Conservation (phyloP, 2,797 vertebrate species). For the Petrocephalus sullivani region DNA sequence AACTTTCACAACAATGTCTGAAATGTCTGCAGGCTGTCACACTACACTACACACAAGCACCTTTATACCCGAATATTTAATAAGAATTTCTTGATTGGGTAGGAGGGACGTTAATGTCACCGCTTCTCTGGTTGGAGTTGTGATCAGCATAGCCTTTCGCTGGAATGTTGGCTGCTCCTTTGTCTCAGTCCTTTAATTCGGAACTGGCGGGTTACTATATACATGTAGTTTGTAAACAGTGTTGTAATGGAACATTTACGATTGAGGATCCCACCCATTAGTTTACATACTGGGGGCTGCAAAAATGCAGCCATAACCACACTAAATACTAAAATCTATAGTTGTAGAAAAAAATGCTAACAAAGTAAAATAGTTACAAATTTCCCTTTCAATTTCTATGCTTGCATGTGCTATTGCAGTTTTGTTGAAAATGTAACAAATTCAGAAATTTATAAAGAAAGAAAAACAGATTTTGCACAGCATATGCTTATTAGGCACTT, state of each 20-base stretch:
- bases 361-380: not conserved
- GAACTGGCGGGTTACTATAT: not conserved
- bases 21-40: not conserved
- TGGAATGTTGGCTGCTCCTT: not conserved
- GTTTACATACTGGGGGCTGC: not conserved
- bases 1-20: not conserved
- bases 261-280: not conserved
- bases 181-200: not conserved
- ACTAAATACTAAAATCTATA: not conserved
- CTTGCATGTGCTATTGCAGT: not conserved
- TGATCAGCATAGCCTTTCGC: not conserved
- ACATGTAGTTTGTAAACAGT: not conserved
- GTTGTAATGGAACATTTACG: not conserved
- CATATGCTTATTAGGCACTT: not conserved
- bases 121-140: not conserved
- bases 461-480: not conserved
- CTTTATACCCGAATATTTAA: not conserved
- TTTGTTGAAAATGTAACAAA: not conserved
- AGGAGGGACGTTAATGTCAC: not conserved
- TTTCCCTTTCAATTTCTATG: not conserved
- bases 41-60: conserved; percentile 2
- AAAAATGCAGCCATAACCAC: not conserved
- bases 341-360: not conserved
- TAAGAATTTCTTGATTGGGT: not conserved
- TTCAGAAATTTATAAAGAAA: not conserved